Evolutionary conservation across 2,797 vertebrate species (phyloP).

Genomic region (Peromyscus nudipes): DNA sequence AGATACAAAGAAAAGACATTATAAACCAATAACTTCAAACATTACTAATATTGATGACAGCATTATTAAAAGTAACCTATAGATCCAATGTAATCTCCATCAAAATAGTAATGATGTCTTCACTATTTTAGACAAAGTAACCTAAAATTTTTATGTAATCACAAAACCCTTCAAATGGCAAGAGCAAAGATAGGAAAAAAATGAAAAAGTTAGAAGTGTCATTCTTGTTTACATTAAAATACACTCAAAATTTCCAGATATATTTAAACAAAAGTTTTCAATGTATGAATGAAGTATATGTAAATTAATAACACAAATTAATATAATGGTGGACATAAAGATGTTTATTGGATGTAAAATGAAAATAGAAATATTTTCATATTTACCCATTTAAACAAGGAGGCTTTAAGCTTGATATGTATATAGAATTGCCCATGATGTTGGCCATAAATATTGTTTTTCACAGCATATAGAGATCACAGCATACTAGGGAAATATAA

Average conservation of each 20-base stretch:
- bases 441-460: neutral
- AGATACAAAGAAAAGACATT: neutral
- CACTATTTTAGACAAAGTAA: neutral
- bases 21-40: neutral
- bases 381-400: neutral
- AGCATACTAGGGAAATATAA: neutral
- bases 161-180: neutral
- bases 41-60: neutral
- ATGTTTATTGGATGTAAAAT: neutral
- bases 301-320: neutral
- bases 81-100: neutral
- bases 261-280: neutral
- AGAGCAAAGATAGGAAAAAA: neutral
- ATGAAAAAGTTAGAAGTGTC: fast-evolving
- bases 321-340: neutral
- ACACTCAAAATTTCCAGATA: neutral
- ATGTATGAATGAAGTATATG: neutral
- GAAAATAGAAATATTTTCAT: neutral
- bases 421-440: neutral
- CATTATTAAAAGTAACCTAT: neutral
- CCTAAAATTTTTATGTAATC: neutral
- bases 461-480: neutral
- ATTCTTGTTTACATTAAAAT: neutral
- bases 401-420: neutral
- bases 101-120: neutral